Evolutionary conservation across 2,888 invertebrate species (phyloP), one percentile per base, ranked within the genome.

Genomic region (Tipula helvola): DNA sequence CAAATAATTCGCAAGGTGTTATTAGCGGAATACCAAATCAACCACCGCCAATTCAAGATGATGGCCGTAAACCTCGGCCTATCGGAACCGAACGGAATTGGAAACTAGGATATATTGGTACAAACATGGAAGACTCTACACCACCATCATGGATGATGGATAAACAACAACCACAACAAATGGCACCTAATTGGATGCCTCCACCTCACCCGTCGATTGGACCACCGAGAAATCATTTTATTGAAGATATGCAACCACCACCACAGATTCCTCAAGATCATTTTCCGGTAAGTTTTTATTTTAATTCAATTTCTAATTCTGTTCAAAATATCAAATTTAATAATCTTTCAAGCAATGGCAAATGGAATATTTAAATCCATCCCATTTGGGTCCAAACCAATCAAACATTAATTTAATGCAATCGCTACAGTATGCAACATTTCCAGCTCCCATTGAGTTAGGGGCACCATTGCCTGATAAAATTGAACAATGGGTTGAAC

Each of bases 1-100:
- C 92, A 12, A 92, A 91, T 87, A 91, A 91, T 88, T 83, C 87
- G 7, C 87, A 87, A 41, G 83, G 87, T 87, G 86, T 87, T 87
- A 41, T 88, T 86, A 87, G 87, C 16, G 88, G 87, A 39, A 87
- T 87, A 36, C 86, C 57, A 44, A 86, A 87, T 44, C 88, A 88
- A 85, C 88, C 87, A 47, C 88, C 88, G 10, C 88, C 88, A 85
- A 88, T 87, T 8, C 88, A 92, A 87, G 92, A 92, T 89, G 90
- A 90, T 88, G 90, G 91, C 44, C 91, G 91, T 89, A 91, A 91
- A 89, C 94, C 95, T 85, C 93, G 95, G 4, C 96, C 97, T 86
- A 97, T 97, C 90, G 97, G 97, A 88, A 96, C 96, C 0, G 97
- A 96, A 92, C 93, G 97, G 89, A 42, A 39, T 85, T 85, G 85